phyloP scores from a whole-genome alignment of 1,140 invertebrate genomes.

The Formica exsecta region DNA sequence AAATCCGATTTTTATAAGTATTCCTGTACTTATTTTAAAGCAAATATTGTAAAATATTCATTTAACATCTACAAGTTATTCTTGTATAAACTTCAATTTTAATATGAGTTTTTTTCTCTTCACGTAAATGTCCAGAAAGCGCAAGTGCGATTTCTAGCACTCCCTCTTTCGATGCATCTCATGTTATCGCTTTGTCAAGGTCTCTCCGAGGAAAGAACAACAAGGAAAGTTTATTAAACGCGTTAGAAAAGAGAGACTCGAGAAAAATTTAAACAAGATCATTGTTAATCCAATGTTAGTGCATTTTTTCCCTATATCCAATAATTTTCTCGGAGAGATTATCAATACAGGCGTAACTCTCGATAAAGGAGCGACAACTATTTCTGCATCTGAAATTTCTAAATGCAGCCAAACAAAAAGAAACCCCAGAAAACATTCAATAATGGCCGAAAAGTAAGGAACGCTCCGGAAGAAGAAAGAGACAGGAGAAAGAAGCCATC shows the following conservation, averaged over 20 bases:
- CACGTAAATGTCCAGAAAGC: neutral
- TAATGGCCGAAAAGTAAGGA: slow-evolving; percentile 18
- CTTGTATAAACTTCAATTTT: neutral
- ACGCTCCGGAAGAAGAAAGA: slow-evolving; percentile 23
- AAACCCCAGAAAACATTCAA: neutral
- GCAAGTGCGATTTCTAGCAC: neutral
- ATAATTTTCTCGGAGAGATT: neutral
- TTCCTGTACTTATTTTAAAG: neutral
- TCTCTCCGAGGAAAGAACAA: slow-evolving; percentile 62
- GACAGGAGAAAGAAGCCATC: slow-evolving; percentile 28
- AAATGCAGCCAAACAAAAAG: neutral
- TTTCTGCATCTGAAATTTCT: neutral
- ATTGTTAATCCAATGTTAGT: neutral
- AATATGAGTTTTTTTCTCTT: neutral
- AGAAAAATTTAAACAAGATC: neutral
- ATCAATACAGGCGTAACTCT: neutral
- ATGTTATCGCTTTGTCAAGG: slow-evolving; percentile 63
- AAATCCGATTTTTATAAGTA: neutral
- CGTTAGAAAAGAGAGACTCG: neutral
- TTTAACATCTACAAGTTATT: neutral
- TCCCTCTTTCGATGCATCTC: neutral
- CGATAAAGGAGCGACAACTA: neutral
- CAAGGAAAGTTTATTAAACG: slow-evolving; percentile 19
- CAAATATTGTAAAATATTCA: neutral
- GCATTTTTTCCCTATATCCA: neutral